These are phyloP conservation scores for Neotoma lepida DNA, from an alignment of 2,113 vertebrate genomes.

Conservation along the genomic window DNA sequence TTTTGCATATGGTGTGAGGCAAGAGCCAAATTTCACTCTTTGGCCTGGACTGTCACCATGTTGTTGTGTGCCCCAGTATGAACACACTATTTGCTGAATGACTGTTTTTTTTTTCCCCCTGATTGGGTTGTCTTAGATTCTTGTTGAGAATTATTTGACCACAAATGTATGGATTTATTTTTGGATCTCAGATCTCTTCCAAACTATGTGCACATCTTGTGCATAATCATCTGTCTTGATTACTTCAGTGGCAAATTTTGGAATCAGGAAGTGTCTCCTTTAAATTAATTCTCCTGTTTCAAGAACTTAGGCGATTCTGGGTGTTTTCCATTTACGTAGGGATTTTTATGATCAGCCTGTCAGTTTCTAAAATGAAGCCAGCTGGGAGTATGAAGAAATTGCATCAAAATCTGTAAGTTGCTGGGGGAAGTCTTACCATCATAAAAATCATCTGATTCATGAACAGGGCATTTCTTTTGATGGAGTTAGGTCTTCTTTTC, in stretches of 20 bases:
- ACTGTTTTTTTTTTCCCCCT: background rate
- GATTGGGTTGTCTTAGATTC: background rate
- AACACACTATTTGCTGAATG: background rate
- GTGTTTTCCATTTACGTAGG: background rate
- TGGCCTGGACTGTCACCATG: background rate
- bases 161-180: slow-evolving; percentile 26
- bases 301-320: slow-evolving; percentile 13
- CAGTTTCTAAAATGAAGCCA: slow-evolving; percentile 35
- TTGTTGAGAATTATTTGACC: slow-evolving; percentile 36
- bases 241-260: slow-evolving; percentile 10
- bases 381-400: background rate
- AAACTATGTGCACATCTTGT: background rate
- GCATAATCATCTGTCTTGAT: background rate
- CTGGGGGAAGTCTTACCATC: background rate
- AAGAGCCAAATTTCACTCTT: background rate
- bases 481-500: background rate
- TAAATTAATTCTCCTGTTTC: background rate
- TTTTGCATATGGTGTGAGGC: background rate
- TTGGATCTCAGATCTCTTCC: slow-evolving; percentile 15
- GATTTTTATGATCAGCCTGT: slow-evolving; percentile 23
- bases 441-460: background rate
- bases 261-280: background rate
- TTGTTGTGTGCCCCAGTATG: background rate
- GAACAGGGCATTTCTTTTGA: background rate
- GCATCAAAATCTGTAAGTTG: background rate